phyloP scores from a whole-genome alignment of 2,888 invertebrate genomes.

The Bembecia ichneumoniformis region DNA sequence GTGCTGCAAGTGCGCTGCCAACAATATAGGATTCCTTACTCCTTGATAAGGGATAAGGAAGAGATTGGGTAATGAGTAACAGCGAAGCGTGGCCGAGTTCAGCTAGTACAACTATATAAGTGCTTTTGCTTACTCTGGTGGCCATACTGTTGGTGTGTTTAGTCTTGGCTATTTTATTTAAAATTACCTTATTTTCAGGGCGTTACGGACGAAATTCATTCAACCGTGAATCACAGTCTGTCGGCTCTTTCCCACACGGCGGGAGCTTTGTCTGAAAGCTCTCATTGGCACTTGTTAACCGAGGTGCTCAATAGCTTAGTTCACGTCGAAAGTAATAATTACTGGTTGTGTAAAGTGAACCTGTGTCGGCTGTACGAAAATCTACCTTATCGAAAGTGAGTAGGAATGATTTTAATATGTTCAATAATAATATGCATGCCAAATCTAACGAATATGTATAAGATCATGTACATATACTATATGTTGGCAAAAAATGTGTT shows the following conservation, averaged over 20 bases:
- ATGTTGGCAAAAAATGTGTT: too few species aligned
- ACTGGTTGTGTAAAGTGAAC: conserved; percentile 87
- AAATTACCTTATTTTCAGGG: conserved; percentile 62
- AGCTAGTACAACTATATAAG: too few species aligned
- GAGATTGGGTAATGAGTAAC: too few species aligned
- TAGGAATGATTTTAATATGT: conserved; percentile 1
- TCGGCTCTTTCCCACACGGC: conserved; percentile 74
- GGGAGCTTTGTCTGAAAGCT: conserved; percentile 73
- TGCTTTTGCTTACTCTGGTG: too few species aligned
- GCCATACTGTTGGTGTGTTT: too few species aligned
- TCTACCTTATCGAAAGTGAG: conserved; percentile 55
- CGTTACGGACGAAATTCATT: conserved; percentile 80
- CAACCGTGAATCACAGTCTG: conserved; percentile 81
- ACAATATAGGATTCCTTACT: too few species aligned
- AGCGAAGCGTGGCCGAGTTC: too few species aligned
- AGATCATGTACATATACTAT: too few species aligned
- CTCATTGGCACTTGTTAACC: conserved; percentile 68
- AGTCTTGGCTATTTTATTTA: not conserved
- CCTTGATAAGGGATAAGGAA: too few species aligned
- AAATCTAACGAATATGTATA: too few species aligned
- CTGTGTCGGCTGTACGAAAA: conserved; percentile 52
- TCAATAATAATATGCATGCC: too few species aligned
- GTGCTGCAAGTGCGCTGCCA: too few species aligned
- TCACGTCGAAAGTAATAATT: conserved; percentile 78
- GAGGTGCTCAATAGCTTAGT: conserved; percentile 75